Conservation (phyloP, 2,797 vertebrate genomes). For the Notoglanidium macrostoma region DNA sequence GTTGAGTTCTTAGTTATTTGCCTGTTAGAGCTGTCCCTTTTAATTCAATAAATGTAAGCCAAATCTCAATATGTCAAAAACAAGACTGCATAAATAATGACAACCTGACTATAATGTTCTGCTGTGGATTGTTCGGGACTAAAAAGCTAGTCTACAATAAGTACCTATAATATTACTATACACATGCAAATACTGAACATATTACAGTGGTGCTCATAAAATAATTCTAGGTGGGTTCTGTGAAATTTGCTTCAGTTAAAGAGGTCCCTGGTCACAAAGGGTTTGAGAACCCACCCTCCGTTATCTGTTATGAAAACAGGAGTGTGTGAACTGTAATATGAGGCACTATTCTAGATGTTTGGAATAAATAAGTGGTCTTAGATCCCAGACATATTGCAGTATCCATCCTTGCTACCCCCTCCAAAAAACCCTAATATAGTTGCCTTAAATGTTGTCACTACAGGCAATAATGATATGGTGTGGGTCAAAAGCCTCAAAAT, state of each 20-base stretch:
- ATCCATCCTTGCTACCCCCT: background rate
- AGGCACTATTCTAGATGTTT: background rate
- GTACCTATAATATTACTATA: background rate
- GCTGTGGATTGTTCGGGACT: background rate
- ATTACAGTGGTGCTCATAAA: background rate
- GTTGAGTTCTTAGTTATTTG: background rate
- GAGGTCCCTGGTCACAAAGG: background rate
- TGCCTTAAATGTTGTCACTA: too few relatives aligned
- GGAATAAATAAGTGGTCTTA: background rate
- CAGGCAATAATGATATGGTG: background rate
- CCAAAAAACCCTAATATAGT: background rate
- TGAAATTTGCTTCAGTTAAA: background rate
- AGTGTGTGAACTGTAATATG: background rate
- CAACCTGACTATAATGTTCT: background rate
- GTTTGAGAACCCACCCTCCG: background rate
- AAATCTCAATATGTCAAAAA: background rate
- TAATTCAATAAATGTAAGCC: background rate
- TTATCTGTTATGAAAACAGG: background rate
- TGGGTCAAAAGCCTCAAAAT: background rate
- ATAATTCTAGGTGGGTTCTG: background rate
- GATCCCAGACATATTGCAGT: background rate
- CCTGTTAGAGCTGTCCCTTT: background rate
- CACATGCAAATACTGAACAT: background rate
- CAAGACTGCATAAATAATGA: background rate
- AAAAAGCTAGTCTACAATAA: background rate